Base-by-base conservation (phyloP, 1,140 invertebrate genomes). In the Riptortus pedestris region DNA sequence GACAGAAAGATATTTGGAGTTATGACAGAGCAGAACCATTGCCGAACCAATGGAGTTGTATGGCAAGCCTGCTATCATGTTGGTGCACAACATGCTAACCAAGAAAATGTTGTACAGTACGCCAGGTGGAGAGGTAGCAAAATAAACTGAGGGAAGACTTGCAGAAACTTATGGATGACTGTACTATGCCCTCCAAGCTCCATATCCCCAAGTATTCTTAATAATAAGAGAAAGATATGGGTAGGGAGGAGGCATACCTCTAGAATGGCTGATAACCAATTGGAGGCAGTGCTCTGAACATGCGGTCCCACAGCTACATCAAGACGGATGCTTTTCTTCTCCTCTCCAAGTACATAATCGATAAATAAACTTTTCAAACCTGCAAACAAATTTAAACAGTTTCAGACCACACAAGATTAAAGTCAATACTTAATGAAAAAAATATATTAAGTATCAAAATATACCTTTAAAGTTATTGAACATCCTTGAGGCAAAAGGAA, bases 241-340 rank as follows among this genome's bases (percentile, higher is more conserved):
- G n/a, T n/a, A n/a, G 3, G 22, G 1, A 3, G 16, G 4, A 57
- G n/a, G 27, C 16, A 26, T 57, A 57, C 52, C 52, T 57, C 52
- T 57, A 24, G n/a, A 11, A 57, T 57, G 24, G 57, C 57, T 31
- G 57, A 18, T 22, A 59, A 18, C 57, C 57, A 59, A 31, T 33
- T 29, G n/a, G 20, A 9, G 20, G 16, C 28, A 1, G 57, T 18
- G n/a, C 24, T 29, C 24, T 59, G 18, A 5, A 33, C 16, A n/a
- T 31, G n/a, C 3, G 20, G 16, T 1, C 33, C 57, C 29, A 16
- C 18, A 31, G 14, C 33, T 20, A 33, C 4, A 5, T 33, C 57
- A 2, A 59, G 31, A 4, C 33, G n/a, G 11, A 59, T 16, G 1
- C 16, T 18, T 18, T 59, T 59, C 28, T 33, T 24, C 18, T 59